Percentiles rank a stretch among this genome's conserved stretches.
phyloP scores from a whole-genome alignment of 1,140 invertebrate species.

The Macrobrachium nipponense region DNA sequence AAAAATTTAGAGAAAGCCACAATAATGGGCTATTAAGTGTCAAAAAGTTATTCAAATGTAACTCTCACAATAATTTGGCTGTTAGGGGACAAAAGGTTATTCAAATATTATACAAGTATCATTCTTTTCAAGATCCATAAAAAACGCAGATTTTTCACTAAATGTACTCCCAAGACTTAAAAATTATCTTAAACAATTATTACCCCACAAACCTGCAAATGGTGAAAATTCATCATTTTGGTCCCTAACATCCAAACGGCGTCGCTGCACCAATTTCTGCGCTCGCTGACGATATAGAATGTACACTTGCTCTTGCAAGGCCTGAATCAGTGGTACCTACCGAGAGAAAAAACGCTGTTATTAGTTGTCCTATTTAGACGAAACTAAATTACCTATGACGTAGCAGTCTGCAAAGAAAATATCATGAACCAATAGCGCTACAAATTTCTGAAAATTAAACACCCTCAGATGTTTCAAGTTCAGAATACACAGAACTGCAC shows the following conservation, averaged over 20 bases:
- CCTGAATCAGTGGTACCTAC: constrained; percentile 81
- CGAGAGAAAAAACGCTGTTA: constrained; percentile 67
- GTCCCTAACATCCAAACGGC: constrained; percentile 91
- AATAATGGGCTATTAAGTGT: too few species aligned
- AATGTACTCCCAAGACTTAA: background rate
- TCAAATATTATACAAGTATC: too few species aligned
- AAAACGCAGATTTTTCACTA: background rate
- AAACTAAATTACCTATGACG: constrained; percentile 1
- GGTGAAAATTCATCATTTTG: constrained; percentile 86
- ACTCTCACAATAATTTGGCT: too few species aligned
- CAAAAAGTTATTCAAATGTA: too few species aligned
- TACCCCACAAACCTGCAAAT: constrained; percentile 44
- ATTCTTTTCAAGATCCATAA: background rate
- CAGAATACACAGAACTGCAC: too few species aligned
- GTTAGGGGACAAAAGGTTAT: too few species aligned
- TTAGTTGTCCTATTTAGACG: background rate
- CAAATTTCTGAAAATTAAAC: too few species aligned
- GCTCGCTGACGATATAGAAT: constrained; percentile 79
- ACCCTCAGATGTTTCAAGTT: too few species aligned
- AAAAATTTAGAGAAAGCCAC: too few species aligned
- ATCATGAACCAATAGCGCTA: too few species aligned
- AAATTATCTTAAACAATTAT: background rate
- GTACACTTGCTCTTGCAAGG: constrained; percentile 82
- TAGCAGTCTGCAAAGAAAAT: too few species aligned
- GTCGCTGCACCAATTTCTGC: constrained; percentile 80